Evolutionary conservation across 2,888 invertebrate species (phyloP).

Genomic region (Dicycla oo): DNA sequence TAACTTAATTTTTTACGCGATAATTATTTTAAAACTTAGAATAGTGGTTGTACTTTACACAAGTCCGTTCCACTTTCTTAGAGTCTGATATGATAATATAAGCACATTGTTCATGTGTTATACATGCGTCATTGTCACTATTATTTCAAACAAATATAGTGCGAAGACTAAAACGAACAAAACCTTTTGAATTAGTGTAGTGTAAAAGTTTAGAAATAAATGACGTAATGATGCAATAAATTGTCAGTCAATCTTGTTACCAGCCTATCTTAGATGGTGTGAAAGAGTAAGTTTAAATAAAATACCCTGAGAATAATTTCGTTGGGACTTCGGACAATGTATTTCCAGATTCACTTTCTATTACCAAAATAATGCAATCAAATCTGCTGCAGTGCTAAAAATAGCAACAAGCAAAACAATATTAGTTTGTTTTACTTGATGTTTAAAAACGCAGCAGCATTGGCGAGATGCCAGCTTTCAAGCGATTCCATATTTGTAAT

Average conservation of each 20-base stretch:
- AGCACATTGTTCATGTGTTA: too few relatives aligned
- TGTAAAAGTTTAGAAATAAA: too few relatives aligned
- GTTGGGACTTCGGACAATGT: background rate
- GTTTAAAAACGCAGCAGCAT: conserved; percentile 30
- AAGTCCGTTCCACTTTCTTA: too few relatives aligned
- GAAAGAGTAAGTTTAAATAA: background rate
- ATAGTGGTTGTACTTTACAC: too few relatives aligned
- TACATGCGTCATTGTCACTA: too few relatives aligned
- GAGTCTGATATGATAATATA: too few relatives aligned
- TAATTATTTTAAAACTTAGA: too few relatives aligned
- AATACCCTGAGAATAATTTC: background rate
- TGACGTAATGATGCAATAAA: conserved; percentile 28
- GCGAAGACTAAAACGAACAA: too few relatives aligned
- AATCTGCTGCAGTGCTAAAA: conserved; percentile 30
- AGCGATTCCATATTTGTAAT: conserved; percentile 61
- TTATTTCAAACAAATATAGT: too few relatives aligned
- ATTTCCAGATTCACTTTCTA: conserved; percentile 9
- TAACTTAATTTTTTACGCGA: too few relatives aligned
- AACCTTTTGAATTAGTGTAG: too few relatives aligned
- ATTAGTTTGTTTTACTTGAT: conserved; percentile 33
- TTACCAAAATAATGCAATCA: conserved; percentile 3
- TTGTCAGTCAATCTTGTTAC: conserved; percentile 7
- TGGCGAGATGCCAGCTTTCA: conserved; percentile 58
- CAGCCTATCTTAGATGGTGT: background rate
- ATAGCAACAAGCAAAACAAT: conserved; percentile 21